Base-by-base conservation (phyloP, 2,797 vertebrate species). In the Psittacula derbiana region DNA sequence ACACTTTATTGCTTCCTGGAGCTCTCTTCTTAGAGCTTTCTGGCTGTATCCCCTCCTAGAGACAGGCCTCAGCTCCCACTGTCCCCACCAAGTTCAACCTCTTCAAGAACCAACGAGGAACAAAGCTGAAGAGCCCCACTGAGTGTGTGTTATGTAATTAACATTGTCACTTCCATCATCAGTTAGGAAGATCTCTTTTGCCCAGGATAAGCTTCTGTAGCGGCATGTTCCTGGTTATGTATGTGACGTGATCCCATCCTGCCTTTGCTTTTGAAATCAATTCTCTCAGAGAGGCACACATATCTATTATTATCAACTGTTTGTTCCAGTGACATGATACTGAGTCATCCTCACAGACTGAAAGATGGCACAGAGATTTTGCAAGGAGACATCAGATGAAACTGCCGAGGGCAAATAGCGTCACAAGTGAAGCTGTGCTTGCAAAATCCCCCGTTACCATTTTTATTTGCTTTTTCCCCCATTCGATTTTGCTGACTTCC, bases 291-390 rank as follows among this genome's bases (percentile, higher is more conserved):
- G 43, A 70, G 55, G 28, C 43, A 82, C 13, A 11, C 16, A 2
- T 2, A 6, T 5, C 47, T 27, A 16, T 78, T 31, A 38, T 15
- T 28, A 38, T 13, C 67, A 47, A 18, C n/a, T 52, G 52, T 20
- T 38, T 27, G 61, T 38, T n/a, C 43, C 50, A n/a, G 62, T 85
- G 92, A 85, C 6, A 5, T n/a, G 33, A 12, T 8, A 5, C 2
- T 89, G 94, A 96, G 91, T 94, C 96, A 96, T 12, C 74, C 46
- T 27, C 76, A 15, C 10, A 1, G 0, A 49, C 52, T 75, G 43
- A 44, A 21, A 72, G 61, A 41, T 28, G 80, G 66, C 83, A 81
- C 49, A 2, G 33, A 31, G 69, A 58, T 90, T 40, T 60, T 71
- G 90, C 82, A 91, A 90, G 74, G 49, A 66, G 58, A 3, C 20